Percentiles rank a stretch among this genome's conserved stretches.
These are phyloP conservation scores for Parnassius apollo DNA, from an alignment of 2,888 invertebrate species.

Conservation along the genomic window DNA sequence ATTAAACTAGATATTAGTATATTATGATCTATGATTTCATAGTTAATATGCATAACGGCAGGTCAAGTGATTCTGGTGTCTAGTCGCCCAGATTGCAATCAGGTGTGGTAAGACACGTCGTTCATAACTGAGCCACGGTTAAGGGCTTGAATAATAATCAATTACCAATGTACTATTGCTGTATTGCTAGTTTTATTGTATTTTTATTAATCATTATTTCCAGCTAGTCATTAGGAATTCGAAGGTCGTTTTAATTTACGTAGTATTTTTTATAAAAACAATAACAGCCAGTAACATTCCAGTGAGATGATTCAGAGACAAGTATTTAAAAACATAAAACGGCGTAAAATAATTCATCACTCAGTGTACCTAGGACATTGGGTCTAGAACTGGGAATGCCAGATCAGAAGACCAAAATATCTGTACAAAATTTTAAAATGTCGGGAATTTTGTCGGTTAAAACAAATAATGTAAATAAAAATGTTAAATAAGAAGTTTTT, in stretches of 20 bases:
- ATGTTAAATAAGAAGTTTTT: no score
- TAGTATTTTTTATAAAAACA: background rate
- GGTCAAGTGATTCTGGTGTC: conserved; percentile 30
- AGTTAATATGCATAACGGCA: conserved; percentile 9
- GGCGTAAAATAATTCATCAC: no score
- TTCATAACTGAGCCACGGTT: conserved; percentile 36
- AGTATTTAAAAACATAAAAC: background rate
- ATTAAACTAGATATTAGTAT: conserved; percentile 21
- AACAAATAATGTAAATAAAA: no score
- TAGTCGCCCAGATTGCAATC: conserved; percentile 39
- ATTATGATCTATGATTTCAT: conserved; percentile 28
- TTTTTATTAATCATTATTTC: conserved; percentile 9
- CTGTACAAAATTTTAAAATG: no score
- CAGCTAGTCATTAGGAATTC: conserved; percentile 10
- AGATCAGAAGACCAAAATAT: no score
- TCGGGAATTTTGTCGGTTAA: no score
- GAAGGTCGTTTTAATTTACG: conserved; percentile 8
- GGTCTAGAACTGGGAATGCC: no score
- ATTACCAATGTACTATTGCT: background rate
- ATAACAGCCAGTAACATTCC: background rate
- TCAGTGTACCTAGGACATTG: no score
- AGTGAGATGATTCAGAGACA: conserved; percentile 7
- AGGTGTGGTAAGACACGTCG: conserved; percentile 45
- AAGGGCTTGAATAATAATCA: conserved; percentile 23
- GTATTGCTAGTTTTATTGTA: conserved; percentile 2